These are phyloP conservation scores for Aphidius ervi DNA, from an alignment of 1,140 invertebrate species.

Conservation along the genomic window DNA sequence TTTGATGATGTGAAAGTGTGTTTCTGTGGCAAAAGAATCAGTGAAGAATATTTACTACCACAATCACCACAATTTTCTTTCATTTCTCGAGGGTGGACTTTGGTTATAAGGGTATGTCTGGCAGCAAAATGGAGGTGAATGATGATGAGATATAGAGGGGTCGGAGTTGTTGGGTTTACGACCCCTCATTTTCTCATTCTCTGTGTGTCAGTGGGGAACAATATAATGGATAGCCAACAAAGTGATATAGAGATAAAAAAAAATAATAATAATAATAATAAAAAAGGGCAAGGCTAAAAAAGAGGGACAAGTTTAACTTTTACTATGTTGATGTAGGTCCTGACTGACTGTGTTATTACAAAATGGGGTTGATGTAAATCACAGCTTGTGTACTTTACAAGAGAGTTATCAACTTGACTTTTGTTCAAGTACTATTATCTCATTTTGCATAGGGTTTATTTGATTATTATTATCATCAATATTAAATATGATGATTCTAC, in stretches of 20 bases:
- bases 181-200: slow-evolving; percentile 33
- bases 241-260: no score
- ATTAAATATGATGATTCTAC: no score
- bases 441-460: no score
- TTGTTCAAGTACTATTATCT: no score
- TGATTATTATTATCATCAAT: no score
- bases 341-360: slow-evolving; percentile 32
- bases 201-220: slow-evolving; percentile 21
- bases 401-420: no score
- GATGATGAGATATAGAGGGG: slow-evolving; percentile 19
- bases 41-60: no score
- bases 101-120: neutral
- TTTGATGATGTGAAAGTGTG: slow-evolving; percentile 9
- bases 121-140: neutral
- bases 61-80: no score
- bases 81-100: no score
- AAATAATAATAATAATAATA: slow-evolving; percentile 5
- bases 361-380: no score
- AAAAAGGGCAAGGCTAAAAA: slow-evolving; percentile 8
- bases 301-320: slow-evolving; percentile 15
- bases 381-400: no score
- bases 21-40: neutral
- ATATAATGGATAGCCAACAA: no score
- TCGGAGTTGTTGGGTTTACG: slow-evolving; percentile 35
- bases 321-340: slow-evolving; percentile 30